Percentiles rank a stretch among this genome's conserved stretches.
Evolutionary conservation across 2,888 invertebrate genomes (phyloP).

Genomic region (Pteria penguin): DNA sequence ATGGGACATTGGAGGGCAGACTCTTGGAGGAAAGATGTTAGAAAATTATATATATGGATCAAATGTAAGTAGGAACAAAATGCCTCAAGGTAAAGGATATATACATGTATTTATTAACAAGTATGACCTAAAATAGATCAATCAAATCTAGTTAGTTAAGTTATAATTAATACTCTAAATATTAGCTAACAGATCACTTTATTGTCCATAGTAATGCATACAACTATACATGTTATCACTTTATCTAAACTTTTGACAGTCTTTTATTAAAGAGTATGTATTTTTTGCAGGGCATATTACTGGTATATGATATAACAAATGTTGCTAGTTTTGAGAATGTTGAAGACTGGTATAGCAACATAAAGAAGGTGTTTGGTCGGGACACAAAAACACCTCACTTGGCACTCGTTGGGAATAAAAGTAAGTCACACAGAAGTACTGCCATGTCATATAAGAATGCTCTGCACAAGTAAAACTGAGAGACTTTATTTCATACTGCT

Average conservation of each 20-base stretch:
- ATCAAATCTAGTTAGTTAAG: too few species aligned
- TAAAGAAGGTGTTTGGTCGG: constrained; percentile 77
- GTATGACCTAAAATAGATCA: too few species aligned
- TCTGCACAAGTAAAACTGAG: too few species aligned
- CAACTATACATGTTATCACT: neutral
- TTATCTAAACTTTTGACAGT: neutral
- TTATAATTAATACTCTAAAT: too few species aligned
- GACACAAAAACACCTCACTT: constrained; percentile 79
- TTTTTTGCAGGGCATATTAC: constrained; percentile 86
- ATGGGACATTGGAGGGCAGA: constrained; percentile 91
- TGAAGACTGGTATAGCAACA: constrained; percentile 85
- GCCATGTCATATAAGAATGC: too few species aligned
- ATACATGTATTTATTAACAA: neutral
- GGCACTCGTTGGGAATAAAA: constrained; percentile 82
- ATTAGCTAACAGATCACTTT: too few species aligned
- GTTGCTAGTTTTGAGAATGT: constrained; percentile 89
- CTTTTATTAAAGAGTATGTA: neutral
- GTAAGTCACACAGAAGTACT: too few species aligned
- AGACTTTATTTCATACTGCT: too few species aligned
- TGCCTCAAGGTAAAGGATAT: too few species aligned
- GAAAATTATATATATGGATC: constrained; percentile 83
- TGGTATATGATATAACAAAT: constrained; percentile 92
- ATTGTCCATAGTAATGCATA: too few species aligned
- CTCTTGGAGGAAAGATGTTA: constrained; percentile 88
- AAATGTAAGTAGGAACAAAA: constrained; percentile 79